Percentiles rank a stretch among this genome's conserved stretches.
These are phyloP conservation scores for Alcedo quadribrachys DNA, from an alignment of 2,797 vertebrate genomes.

Conservation along the genomic window DNA sequence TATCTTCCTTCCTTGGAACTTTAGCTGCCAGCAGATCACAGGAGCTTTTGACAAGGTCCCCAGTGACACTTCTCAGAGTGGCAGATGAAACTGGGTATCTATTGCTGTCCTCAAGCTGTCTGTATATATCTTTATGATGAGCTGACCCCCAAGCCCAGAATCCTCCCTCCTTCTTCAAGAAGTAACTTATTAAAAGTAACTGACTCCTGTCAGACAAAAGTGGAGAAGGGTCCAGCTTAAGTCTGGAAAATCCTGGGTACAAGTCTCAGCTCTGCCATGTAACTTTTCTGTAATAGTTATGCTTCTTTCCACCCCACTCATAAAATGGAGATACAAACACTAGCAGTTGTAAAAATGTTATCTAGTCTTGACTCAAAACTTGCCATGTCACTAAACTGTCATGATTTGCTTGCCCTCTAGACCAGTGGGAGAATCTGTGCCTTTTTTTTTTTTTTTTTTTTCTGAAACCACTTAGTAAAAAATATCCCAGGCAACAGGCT, in stretches of 20 bases:
- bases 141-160: not conserved
- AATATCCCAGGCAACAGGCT: not conserved
- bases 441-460: conserved; percentile 8
- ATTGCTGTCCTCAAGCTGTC: not conserved
- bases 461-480: not conserved
- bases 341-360: not conserved
- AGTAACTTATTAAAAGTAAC: not conserved
- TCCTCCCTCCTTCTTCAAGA: not conserved
- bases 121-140: not conserved
- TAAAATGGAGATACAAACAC: not conserved
- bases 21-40: not conserved
- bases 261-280: not conserved
- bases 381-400: not conserved
- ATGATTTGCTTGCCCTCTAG: not conserved
- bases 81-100: not conserved
- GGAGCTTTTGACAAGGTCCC: not conserved
- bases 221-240: not conserved
- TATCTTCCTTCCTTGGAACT: not conserved
- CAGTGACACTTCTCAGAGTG: not conserved
- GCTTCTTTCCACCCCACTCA: not conserved
- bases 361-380: not conserved
- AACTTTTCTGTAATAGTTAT: not conserved
- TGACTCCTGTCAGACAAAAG: not conserved
- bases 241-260: not conserved
- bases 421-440: not conserved